Evolutionary conservation across 2,797 vertebrate species (phyloP).

Genomic region (Sebastes nivosus): DNA sequence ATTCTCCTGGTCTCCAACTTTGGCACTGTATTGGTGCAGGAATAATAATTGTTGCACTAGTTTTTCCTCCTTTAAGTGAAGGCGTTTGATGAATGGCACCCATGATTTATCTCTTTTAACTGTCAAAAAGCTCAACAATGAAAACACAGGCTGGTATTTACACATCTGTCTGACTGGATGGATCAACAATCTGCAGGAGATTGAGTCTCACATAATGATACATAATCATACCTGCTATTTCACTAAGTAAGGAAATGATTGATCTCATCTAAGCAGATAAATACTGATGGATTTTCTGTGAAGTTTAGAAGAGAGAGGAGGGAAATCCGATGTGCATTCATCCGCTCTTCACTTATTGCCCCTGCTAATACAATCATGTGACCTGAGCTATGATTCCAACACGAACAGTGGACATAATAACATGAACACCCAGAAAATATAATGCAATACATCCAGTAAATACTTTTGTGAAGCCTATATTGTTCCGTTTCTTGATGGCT

Average conservation of each 20-base stretch:
- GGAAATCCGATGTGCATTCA: not conserved
- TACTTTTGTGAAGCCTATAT: not conserved
- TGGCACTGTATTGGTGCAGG: not conserved
- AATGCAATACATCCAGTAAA: not conserved
- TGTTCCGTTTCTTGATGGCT: not conserved
- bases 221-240: not conserved
- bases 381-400: not conserved
- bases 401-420: conserved; percentile 1
- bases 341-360: not conserved
- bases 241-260: not conserved
- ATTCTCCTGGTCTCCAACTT: not conserved
- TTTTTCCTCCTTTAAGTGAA: not conserved
- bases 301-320: not conserved
- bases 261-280: not conserved
- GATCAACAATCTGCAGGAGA: not conserved
- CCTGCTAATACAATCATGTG: not conserved
- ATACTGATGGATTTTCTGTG: not conserved
- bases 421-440: not conserved
- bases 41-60: conserved; percentile 17
- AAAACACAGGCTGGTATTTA: not conserved
- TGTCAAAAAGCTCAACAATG: not conserved
- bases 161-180: not conserved
- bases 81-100: conserved; percentile 3
- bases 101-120: not conserved
- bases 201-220: not conserved